phyloP scores from a whole-genome alignment of 2,797 vertebrate species.

The Mormyrops boulengeri region DNA sequence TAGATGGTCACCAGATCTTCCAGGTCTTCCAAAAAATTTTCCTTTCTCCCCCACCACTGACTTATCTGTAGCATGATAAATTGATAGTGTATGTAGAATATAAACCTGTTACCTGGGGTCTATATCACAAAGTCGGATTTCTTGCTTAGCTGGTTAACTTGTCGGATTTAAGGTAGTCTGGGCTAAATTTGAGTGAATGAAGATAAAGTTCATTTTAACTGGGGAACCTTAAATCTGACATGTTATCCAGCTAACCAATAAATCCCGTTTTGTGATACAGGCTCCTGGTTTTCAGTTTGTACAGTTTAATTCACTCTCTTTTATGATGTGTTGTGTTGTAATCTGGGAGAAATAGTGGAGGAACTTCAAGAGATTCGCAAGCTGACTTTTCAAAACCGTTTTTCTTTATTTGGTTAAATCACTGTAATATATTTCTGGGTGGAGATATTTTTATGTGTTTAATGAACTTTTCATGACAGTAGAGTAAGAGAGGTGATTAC shows the following conservation, averaged over 20 bases:
- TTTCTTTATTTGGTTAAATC: neutral
- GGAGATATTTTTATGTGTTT: neutral
- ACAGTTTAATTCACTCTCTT: neutral
- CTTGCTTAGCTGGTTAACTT: neutral
- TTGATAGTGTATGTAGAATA: neutral
- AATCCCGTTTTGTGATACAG: neutral
- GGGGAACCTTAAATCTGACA: neutral
- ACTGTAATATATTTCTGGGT: neutral
- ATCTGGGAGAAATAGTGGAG: neutral
- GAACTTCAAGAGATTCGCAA: neutral
- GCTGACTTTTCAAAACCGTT: neutral
- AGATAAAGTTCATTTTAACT: neutral
- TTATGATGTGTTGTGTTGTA: neutral
- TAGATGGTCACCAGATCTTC: neutral
- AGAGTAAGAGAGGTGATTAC: neutral
- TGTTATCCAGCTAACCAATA: neutral
- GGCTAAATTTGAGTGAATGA: neutral
- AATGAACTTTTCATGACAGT: neutral
- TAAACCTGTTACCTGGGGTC: neutral
- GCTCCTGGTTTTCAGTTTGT: neutral
- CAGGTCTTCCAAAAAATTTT: neutral
- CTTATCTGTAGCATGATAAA: neutral
- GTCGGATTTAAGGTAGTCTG: neutral
- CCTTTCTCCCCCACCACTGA: neutral
- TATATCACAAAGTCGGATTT: neutral